Evolutionary conservation across 2,888 invertebrate genomes (phyloP), one percentile per base, ranked within the genome.

Genomic region (Spodoptera exigua): DNA sequence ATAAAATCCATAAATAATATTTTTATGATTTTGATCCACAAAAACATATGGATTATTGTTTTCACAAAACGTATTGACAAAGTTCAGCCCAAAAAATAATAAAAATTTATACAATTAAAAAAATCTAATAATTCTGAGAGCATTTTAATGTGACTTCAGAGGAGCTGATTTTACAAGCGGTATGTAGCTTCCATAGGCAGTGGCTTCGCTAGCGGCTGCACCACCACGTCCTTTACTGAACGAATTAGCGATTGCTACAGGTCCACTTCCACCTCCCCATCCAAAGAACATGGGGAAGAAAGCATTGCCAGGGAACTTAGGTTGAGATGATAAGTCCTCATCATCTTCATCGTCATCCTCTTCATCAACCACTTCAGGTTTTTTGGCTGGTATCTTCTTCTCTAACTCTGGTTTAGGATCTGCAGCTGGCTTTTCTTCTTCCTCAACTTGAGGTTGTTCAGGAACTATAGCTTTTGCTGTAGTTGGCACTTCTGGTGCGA

Each of bases 201-300:
- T 96, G 0, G 96, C 96, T 66, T 96, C 96, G 68, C 96, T 96
- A 59, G 95, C 95, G 1, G 96, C 96, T 0, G 96, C 95, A 0
- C 96, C 96, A 1, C 96, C 96, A 68, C 95, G 95, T 1, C 96
- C 95, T 0, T 96, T 96, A 79, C 96, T 96, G 82, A 95, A 96
- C 46, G 96, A 96, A 80, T 96, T 97, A 16, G 96, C 96, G 13
- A 97, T 95, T 3, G 96, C 96, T 0, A 96, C 96, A 3, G 96
- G 95, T 1, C 95, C 94, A 7, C 90, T 90, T 0, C 93, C 86
- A 1, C 91, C 86, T 0, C 92, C 87, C 55, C 81, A 89, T 0
- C 95, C 95, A 78, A 96, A 95, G 85, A 95, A 94, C 92, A 96
- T 95, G 0, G 96, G 96, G 87, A 96, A 96, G 85, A 95, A 96